Evolutionary conservation across 2,113 vertebrate species (phyloP), one percentile per base, ranked within the genome.

Genomic region (Plotosus lineatus): DNA sequence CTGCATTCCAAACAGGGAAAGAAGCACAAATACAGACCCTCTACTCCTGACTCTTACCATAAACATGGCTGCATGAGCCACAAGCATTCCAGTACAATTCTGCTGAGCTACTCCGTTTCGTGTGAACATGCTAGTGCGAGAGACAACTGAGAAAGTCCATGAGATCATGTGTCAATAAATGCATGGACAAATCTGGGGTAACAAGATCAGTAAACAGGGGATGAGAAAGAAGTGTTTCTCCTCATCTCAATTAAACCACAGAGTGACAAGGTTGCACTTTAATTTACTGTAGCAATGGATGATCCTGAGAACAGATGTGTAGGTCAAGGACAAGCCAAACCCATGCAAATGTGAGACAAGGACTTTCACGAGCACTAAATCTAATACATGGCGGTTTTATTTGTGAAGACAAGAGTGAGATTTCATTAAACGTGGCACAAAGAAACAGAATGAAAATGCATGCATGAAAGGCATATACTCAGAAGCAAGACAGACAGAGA

Each of bases 141-240:
- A 51, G 55, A 63, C 53, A 77, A 73, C 28, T 42, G 53, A 79
- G 60, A 73, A 21, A 38, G 74, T 72, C 53, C 48, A 50, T 77
- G 79, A 40, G 83, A 83, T 86, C 85, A 85, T 55, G 60, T 68
- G 48, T 71, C 53, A 86, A 75, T 84, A 86, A 86, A 80, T 80
- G 51, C 48, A 53, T 78, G 81, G 81, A 78, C 80, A 82, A 75
- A 69, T 44, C 51, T 6, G 6, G 36, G 60, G 77, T 75, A 81
- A 82, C 75, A 74, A 85, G 82, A 75, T 83, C 68, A 76, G 28
- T 58, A 58, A 48, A 61, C 58, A 78, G 78, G 84, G 84, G 85
- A 51, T 51, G 82, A 82, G 50, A 60, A 38, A 51, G 23, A 46
- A 50, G 44, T 77, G 11, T 33, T 83, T 51, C 55, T 65, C 2